phyloP scores from a whole-genome alignment of 2,888 invertebrate genomes.

The Rhabditoides inermis region DNA sequence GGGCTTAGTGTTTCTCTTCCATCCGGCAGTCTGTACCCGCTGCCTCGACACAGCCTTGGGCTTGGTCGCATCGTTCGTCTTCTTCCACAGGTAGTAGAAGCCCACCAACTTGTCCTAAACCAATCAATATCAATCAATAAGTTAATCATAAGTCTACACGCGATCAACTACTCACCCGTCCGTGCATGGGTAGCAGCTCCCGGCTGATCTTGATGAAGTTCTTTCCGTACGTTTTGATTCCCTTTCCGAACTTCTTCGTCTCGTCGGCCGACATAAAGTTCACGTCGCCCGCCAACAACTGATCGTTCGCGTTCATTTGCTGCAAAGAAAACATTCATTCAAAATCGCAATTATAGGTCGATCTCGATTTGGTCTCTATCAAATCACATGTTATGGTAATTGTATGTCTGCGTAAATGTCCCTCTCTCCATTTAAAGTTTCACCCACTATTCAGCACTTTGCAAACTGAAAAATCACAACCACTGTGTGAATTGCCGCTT shows the following conservation, averaged over 20 bases:
- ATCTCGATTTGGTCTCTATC: no score
- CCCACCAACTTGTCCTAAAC: constrained; percentile 82
- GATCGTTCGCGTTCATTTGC: constrained; percentile 33
- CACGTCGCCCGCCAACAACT: constrained; percentile 30
- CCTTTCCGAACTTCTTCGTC: constrained; percentile 73
- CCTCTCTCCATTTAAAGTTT: no score
- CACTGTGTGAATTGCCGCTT: no score
- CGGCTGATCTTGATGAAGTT: constrained; percentile 95
- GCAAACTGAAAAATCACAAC: no score
- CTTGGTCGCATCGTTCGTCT: constrained; percentile 91
- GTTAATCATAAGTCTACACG: neutral
- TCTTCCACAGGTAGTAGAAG: constrained; percentile 99
- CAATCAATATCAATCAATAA: neutral
- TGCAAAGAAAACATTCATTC: no score
- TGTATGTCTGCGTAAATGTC: no score
- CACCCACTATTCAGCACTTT: no score
- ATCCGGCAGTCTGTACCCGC: constrained; percentile 14
- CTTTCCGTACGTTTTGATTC: constrained; percentile 93
- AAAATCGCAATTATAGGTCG: no score
- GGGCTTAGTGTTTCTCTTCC: no score
- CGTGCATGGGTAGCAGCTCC: constrained; percentile 89
- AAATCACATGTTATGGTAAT: no score
- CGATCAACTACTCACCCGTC: constrained; percentile 63
- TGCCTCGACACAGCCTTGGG: constrained; percentile 63
- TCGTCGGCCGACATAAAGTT: constrained; percentile 45